Evolutionary conservation across 2,113 vertebrate genomes (phyloP), one percentile per base, ranked within the genome.

Genomic region (Gobiocypris rarus): DNA sequence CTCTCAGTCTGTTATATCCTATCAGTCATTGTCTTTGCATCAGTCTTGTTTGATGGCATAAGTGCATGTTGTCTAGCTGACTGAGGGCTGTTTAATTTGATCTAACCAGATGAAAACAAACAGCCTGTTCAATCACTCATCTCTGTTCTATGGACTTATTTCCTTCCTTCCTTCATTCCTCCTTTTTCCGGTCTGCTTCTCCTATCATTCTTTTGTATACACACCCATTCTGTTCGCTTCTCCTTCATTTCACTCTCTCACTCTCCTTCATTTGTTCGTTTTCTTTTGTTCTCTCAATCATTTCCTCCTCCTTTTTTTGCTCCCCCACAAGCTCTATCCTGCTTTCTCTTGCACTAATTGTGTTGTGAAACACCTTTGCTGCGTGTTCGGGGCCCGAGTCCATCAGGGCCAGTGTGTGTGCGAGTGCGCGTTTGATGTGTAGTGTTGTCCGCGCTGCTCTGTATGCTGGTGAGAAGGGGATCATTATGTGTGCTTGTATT

Each of bases 401-500:
- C 63, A 84, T 41, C 34, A 78, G 75, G 75, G 61, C 50, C 45
- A 8, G 56, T 43, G 54, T 34, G 67, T 63, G 77, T 75, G 54
- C 43, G 65, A 34, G 74, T 77, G 56, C 22, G 76, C 69, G 81
- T 86, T 88, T 84, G 87, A 88, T 86, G 87, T 84, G 77, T 70
- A 69, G 75, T 59, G 81, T 56, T 81, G 82, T 73, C 79, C 50
- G 82, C 71, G 92, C 95, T 95, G 94, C 95, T 97, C 96, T 95
- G 95, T 97, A 96, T 96, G 96, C 96, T 95, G 95, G 97, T 96
- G 97, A 98, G 97, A 83, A 86, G 87, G 95, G 96, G 97, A 98
- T 99, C 96, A 99, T 99, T 99, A 98, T 97, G 93, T 87, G 95
- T 94, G 96, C 95, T 95, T 94, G 96, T 96, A 97, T 99, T 99